phyloP scores from a whole-genome alignment of 2,113 vertebrate genomes.

The Pterocles orientalis region DNA sequence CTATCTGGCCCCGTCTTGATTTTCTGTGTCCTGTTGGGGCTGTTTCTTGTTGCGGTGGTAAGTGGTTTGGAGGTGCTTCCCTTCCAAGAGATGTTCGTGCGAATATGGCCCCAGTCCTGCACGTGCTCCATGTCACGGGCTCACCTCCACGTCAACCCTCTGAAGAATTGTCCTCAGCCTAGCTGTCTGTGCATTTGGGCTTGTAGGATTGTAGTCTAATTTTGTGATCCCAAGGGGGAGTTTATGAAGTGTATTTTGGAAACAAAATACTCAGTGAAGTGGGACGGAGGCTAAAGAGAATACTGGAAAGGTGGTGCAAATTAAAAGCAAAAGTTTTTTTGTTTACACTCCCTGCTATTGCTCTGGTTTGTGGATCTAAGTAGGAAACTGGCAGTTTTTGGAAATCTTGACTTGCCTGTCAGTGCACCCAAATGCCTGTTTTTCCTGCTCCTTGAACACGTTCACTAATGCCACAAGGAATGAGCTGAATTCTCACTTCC shows the following conservation, averaged over 20 bases:
- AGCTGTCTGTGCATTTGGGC: not conserved
- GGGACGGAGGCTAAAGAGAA: not conserved
- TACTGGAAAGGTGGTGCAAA: not conserved
- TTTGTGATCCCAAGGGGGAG: not conserved
- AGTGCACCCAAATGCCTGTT: not conserved
- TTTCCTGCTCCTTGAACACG: not conserved
- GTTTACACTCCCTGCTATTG: not conserved
- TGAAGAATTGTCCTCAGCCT: not conserved
- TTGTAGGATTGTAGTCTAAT: not conserved
- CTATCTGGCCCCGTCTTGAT: not conserved
- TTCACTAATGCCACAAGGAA: not conserved
- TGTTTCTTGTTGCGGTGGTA: not conserved
- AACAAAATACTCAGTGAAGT: not conserved
- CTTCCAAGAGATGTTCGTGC: not conserved
- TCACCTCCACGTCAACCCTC: rapidly evolving
- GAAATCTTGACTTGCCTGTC: not conserved
- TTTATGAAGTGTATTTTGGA: not conserved
- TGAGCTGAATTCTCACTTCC: not conserved
- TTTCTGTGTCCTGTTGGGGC: not conserved
- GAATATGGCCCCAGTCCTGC: not conserved
- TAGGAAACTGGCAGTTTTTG: not conserved
- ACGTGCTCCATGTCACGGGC: rapidly evolving
- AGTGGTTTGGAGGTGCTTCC: not conserved
- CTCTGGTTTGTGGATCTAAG: not conserved
- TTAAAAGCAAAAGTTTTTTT: not conserved